Conservation (phyloP, 1,140 invertebrate genomes). For the Catajapyx aquilonaris region DNA sequence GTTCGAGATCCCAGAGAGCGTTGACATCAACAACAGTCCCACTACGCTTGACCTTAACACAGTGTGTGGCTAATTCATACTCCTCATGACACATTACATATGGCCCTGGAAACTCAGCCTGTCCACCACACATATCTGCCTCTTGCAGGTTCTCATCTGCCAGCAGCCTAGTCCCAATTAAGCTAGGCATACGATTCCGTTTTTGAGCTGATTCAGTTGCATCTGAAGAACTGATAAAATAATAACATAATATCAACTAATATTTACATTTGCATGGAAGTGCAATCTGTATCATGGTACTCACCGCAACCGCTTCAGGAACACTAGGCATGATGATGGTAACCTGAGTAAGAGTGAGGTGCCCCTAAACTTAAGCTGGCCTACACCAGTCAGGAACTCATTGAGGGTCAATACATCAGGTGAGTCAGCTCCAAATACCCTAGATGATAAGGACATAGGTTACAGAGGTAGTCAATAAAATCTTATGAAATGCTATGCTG, state of each 20-base stretch:
- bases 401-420: conserved; percentile 19
- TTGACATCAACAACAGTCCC: conserved; percentile 26
- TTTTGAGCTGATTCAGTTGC: too few species aligned
- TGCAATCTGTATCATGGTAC: too few species aligned
- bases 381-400: conserved; percentile 27
- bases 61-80: conserved; percentile 30
- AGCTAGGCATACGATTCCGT: too few species aligned
- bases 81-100: too few species aligned
- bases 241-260: too few species aligned
- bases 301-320: conserved; percentile 3
- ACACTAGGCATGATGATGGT: conserved; percentile 8
- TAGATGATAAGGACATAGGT: conserved; percentile 8
- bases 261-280: too few species aligned
- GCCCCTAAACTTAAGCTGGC: conserved; percentile 30
- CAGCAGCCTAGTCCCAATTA: too few species aligned
- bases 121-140: too few species aligned
- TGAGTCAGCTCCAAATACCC: conserved; percentile 21
- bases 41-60: conserved; percentile 26
- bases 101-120: too few species aligned
- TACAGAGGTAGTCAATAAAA: not conserved
- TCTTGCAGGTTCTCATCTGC: too few species aligned
- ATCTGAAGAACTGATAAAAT: too few species aligned
- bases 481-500: not conserved
- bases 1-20: conserved; percentile 24
- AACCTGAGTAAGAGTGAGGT: conserved; percentile 27